Conservation (phyloP, 2,888 invertebrate genomes). For the Lasioglossum pauxillum region DNA sequence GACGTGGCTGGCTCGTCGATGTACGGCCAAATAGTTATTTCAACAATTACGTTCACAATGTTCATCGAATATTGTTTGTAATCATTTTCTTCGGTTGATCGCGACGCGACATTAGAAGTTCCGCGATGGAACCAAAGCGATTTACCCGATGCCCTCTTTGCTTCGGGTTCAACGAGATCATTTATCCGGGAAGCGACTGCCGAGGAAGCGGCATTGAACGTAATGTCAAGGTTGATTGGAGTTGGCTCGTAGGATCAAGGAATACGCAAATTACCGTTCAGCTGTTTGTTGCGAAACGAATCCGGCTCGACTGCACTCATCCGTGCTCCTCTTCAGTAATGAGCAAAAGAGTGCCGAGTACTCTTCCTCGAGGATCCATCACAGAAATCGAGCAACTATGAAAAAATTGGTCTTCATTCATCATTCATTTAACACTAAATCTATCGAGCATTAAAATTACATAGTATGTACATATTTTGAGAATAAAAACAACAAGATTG, state of each 20-base stretch:
- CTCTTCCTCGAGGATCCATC: no score
- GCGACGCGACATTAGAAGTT: neutral
- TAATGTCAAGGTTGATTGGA: neutral
- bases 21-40: no score
- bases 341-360: no score
- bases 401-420: no score
- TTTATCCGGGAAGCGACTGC: neutral
- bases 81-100: neutral
- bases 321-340: no score
- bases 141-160: neutral
- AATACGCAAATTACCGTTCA: neutral
- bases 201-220: neutral
- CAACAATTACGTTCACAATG: no score
- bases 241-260: neutral
- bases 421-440: no score
- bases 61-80: neutral
- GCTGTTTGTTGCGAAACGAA: neutral
- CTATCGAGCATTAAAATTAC: no score
- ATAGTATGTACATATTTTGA: no score
- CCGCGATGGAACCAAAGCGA: neutral
- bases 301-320: neutral
- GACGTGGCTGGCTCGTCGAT: no score
- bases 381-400: no score
- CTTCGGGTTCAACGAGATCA: slow-evolving; percentile 1
- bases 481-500: no score